Percentiles rank a stretch among this genome's conserved stretches.
These are phyloP conservation scores for Drosophila siamana DNA, from an alignment of 2,888 invertebrate species.

Conservation along the genomic window DNA sequence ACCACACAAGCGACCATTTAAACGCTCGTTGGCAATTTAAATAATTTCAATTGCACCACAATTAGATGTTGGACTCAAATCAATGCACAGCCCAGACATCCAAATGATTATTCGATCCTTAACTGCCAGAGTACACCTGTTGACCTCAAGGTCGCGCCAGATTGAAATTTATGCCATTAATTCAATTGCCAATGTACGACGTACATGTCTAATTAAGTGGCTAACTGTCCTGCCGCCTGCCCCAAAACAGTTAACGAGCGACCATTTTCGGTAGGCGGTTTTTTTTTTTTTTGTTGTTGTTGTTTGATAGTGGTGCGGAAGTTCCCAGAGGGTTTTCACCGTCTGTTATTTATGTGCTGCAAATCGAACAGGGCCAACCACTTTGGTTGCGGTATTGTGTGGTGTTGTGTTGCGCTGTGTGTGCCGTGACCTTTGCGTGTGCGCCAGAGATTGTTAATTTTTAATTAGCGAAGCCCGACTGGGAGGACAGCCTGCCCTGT, in stretches of 20 bases:
- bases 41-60: conserved; percentile 54
- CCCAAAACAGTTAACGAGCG: neutral
- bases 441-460: conserved; percentile 72
- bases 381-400: neutral
- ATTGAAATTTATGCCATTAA: conserved; percentile 34
- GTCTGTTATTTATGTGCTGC: conserved; percentile 55
- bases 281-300: too few relatives aligned
- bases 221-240: conserved; percentile 4
- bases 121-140: neutral
- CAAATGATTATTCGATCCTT: conserved; percentile 18
- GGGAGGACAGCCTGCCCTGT: conserved; percentile 26
- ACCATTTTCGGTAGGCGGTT: conserved; percentile 6
- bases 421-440: conserved; percentile 76
- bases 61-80: conserved; percentile 56
- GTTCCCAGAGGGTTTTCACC: conserved; percentile 12
- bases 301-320: neutral
- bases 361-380: conserved; percentile 53
- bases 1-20: conserved; percentile 30
- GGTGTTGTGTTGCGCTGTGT: neutral
- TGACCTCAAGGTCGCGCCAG: conserved; percentile 60
- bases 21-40: conserved; percentile 53
- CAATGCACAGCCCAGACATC: conserved; percentile 12
- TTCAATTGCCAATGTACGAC: conserved; percentile 50
- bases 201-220: conserved; percentile 53
- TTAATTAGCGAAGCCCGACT: conserved; percentile 67